Percentiles rank a stretch among this genome's conserved stretches.
These are phyloP conservation scores for Micromys minutus DNA, from an alignment of 2,113 vertebrate species.

Conservation along the genomic window DNA sequence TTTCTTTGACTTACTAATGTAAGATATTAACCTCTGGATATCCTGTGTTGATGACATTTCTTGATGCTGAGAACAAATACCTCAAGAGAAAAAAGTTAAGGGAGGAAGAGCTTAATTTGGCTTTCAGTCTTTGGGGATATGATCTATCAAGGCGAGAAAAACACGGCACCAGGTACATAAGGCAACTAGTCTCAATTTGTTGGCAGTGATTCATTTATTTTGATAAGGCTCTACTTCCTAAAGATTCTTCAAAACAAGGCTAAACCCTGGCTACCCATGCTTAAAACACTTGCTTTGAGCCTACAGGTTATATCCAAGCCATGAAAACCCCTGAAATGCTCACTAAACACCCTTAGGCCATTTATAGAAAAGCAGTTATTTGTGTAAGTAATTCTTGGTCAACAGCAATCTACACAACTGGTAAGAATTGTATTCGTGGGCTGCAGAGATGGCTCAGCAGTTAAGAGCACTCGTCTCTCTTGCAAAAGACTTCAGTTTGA, in stretches of 20 bases:
- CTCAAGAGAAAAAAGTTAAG: not conserved
- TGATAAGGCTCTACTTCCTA: not conserved
- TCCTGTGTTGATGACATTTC: not conserved
- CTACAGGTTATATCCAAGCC: not conserved
- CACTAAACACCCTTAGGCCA: not conserved
- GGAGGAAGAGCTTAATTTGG: not conserved
- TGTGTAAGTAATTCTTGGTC: not conserved
- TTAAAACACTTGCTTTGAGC: not conserved
- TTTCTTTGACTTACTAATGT: not conserved
- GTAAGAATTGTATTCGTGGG: not conserved
- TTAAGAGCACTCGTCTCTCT: not conserved
- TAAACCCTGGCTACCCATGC: not conserved
- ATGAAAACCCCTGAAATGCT: not conserved
- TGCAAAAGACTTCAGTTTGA: not conserved
- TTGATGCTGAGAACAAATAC: not conserved
- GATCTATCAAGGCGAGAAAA: not conserved
- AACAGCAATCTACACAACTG: not conserved
- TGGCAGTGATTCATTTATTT: not conserved
- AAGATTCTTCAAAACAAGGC: not conserved
- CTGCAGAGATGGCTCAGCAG: not conserved
- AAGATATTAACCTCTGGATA: not conserved
- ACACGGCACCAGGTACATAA: not conserved
- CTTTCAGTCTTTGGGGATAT: not conserved
- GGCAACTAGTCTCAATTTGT: not conserved
- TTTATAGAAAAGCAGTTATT: not conserved